Base-by-base conservation (phyloP, 2,113 vertebrate species). In the Equus przewalskii region DNA sequence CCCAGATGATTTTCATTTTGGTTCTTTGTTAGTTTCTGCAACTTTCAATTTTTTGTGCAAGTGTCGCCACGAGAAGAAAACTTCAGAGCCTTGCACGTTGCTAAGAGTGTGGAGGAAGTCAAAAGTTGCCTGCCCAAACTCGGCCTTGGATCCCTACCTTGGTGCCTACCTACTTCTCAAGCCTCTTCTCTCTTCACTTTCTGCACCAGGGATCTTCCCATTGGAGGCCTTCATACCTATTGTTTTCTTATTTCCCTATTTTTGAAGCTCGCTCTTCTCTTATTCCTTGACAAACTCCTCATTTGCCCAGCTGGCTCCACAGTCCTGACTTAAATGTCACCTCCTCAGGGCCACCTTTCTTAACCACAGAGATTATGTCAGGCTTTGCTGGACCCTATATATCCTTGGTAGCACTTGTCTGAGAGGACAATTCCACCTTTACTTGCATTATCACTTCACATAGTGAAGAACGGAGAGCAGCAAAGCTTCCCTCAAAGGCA, bases 41-140 rank as follows among this genome's bases (percentile, higher is more conserved):
- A 76, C n/a, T 69, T 93, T 54, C 10, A 54, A 18, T 64, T 95
- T 95, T 89, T 30, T 95, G 15, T 79, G n/a, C 24, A 24, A 83
- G 62, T 49, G 7, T 92, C 51, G 67, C 54, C 46, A 92, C n/a
- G 46, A 79, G 46, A 18, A 88, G 60, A 87, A 60, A 51, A 75
- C 16, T 58, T 73, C 16, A 14, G 7, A 94, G 3, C 9, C 12
- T 92, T 89, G 36, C 10, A 81, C 56, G 65, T 72, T 62, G 41
- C 67, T 80, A 30, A 93, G 13, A 26, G 2, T 70, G 10, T 86
- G 65, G 10, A 41, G 65, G 58, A 65, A 80, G 69, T 58, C 91
- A 72, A 60, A 56, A 84, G 44, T 19, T 56, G 6, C 8, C 26
- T 73, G 11, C 73, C 14, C 60, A 85, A 91, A 91, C 16, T 62